Evolutionary conservation across 2,797 vertebrate species (phyloP).

Genomic region (Tiaroga cobitis): DNA sequence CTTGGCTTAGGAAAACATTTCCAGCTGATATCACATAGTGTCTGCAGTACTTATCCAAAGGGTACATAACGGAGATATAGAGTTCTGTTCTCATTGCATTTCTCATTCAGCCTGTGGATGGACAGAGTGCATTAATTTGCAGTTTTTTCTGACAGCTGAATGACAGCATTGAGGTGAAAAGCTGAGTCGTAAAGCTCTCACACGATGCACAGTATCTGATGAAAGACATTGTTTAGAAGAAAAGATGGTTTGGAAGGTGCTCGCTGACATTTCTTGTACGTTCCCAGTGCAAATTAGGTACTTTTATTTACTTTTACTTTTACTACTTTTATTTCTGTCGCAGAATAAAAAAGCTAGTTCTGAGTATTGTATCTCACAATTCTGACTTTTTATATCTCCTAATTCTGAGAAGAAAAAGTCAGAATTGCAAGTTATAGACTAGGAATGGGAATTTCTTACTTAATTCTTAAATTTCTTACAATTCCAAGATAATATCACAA

Average conservation of each 20-base stretch:
- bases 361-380: no score
- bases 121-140: neutral
- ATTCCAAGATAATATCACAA: neutral
- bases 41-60: neutral
- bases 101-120: neutral
- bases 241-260: neutral
- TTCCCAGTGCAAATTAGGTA: neutral
- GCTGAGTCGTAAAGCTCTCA: neutral
- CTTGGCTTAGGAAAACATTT: slow-evolving; percentile 9
- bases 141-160: neutral
- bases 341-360: neutral
- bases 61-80: neutral
- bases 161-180: neutral
- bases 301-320: neutral
- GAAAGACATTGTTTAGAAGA: neutral
- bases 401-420: neutral
- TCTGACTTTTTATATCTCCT: neutral
- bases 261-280: neutral
- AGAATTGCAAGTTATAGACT: neutral
- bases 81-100: neutral
- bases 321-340: neutral
- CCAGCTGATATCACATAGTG: neutral
- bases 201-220: neutral
- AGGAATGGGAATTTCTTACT: no score
- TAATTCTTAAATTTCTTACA: no score